Evolutionary conservation across 2,888 invertebrate genomes (phyloP), one percentile per base, ranked within the genome.

Genomic region (Steromphala cineraria): DNA sequence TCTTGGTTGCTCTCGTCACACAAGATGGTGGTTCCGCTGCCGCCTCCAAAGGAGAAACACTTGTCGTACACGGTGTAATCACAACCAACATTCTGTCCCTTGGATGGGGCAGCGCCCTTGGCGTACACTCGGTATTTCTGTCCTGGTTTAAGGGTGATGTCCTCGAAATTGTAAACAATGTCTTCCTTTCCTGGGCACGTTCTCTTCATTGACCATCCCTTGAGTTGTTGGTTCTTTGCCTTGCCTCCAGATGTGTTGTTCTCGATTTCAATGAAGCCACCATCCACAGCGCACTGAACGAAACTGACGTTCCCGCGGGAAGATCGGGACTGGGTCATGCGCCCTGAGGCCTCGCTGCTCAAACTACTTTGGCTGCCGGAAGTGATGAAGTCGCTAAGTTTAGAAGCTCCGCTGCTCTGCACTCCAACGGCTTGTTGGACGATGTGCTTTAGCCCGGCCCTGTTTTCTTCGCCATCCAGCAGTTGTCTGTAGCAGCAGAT

Each of bases 401-500:
- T 76, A 21, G 84, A 75, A n/a, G 84, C 84, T 67, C 86, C 88
- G 19, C 75, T 75, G 79, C 82, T 80, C 36, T 81, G 80, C 36
- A 84, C 78, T n/a, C 88, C 88, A 75, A 84, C 84, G 28, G 85
- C 81, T 52, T 83, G 79, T 76, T 87, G 84, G 75, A 88, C 86
- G 40, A 87, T 81, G 21, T 80, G 78, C 24, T 83, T 79, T 53
- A 86, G 81, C 0, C 85, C 85, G 15, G 82, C 81, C 52, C 85
- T 92, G 87, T 91, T 93, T 89, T 95, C 94, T 86, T 95, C 94
- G 52, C 94, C 93, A 86, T 94, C 94, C 83, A 94, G 89, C 90
- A 95, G 94, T 87, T 94, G 94, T 81, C 94, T 91, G 93, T 95
- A 94, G 88, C 94, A 94, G 85, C 94, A 93, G 84, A 94, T 94